Evolutionary conservation across 2,113 vertebrate species (phyloP), one percentile per base, ranked within the genome.

Genomic region (Gambusia affinis): DNA sequence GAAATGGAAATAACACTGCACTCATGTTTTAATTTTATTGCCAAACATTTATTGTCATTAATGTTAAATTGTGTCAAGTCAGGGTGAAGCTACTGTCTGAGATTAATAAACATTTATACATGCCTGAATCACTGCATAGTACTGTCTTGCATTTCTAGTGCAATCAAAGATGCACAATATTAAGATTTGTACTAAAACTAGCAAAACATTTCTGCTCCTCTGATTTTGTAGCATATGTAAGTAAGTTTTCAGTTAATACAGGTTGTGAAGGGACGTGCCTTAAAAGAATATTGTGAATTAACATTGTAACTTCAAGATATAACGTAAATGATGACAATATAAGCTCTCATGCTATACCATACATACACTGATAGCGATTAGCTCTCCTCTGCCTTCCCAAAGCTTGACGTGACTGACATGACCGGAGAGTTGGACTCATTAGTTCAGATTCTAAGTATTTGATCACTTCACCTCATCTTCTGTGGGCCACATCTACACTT

Each of bases 1-100:
- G 24, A 75, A 83, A 68, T 14, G 60, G 42, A 63, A 73, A 44
- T 42, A 42, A 15, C 39, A 31, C 27, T 51, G 31, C 70, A 22
- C 57, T 33, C 63, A 42, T 17, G 12, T 1, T 30, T 19, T 11
- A 37, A 2, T 17, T 72, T 71, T 69, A 75, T 78, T 35, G 27
- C 27, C 60, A 3, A 42, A 15, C 39, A 14, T 42, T 42, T 15
- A 42, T 14, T 42, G 14, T 42, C 29, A 0, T 47, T 7, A 71
- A n/a, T 47, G 33, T 75, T 12, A 76, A 63, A 66, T 51, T 70
- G 63, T 33, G 2, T 4, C 22, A 73, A 2, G 61, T 37, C 12
- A 24, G 1, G 4, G 12, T 27, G 42, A 29, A 44, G n/a, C 30
- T 71, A 4, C 39, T 35, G 67, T 64, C 44, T 44, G 28, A 72